These are phyloP conservation scores for Leptinotarsa tumamoca DNA, from an alignment of 2,888 invertebrate species.

Conservation along the genomic window DNA sequence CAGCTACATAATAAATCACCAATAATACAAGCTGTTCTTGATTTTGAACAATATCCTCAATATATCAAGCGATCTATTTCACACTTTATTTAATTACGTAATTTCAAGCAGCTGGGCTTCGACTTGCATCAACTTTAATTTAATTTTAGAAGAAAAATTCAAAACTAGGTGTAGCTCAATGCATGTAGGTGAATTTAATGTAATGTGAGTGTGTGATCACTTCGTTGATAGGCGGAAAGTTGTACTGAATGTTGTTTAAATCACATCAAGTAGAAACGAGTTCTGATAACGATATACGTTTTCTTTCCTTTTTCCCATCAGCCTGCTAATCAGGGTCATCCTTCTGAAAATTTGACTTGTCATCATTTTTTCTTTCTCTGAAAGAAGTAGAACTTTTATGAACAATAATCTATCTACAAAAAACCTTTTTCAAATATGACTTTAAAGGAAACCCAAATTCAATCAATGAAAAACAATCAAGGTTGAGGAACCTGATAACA, in stretches of 20 bases:
- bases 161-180: slow-evolving; percentile 14
- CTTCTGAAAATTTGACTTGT: too few species aligned
- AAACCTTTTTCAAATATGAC: too few species aligned
- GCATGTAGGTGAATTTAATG: slow-evolving; percentile 3
- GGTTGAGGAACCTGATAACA: too few species aligned
- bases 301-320: too few species aligned
- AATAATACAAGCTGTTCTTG: not conserved
- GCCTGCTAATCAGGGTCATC: too few species aligned
- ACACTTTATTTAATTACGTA: not conserved
- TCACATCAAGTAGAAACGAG: too few species aligned
- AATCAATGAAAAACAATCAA: too few species aligned
- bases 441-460: too few species aligned
- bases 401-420: too few species aligned
- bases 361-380: too few species aligned
- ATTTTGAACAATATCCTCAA: slow-evolving; percentile 6
- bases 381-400: too few species aligned
- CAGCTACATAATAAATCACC: not conserved
- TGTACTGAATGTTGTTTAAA: not conserved
- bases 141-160: slow-evolving; percentile 8
- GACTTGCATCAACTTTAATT: not conserved
- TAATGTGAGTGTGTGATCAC: not conserved
- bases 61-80: slow-evolving; percentile 4
- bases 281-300: too few species aligned
- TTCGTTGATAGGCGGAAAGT: not conserved
- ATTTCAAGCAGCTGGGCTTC: not conserved